Percentiles rank a stretch among this genome's conserved stretches.
phyloP scores from a whole-genome alignment of 2,113 vertebrate genomes.

The Nansenia antarctica region DNA sequence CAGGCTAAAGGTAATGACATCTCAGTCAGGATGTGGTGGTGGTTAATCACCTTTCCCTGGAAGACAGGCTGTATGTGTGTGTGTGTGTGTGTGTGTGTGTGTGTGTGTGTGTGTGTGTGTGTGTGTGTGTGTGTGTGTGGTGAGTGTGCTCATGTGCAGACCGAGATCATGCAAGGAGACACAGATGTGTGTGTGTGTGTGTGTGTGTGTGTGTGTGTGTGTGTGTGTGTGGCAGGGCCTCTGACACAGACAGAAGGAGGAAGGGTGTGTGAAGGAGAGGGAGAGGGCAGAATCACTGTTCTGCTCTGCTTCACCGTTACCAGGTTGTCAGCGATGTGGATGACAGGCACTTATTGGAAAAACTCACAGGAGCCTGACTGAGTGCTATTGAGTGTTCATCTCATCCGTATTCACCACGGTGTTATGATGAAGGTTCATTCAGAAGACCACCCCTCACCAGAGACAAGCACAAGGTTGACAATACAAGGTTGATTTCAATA shows the following conservation, averaged over 20 bases:
- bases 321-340: conserved; percentile 39
- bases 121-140: neutral
- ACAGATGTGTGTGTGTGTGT: neutral
- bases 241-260: conserved; percentile 32
- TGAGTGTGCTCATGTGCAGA: neutral
- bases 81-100: neutral
- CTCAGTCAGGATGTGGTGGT: conserved; percentile 49
- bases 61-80: conserved; percentile 14
- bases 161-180: too few species aligned
- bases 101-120: neutral
- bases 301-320: conserved; percentile 54
- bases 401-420: conserved; percentile 52
- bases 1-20: conserved; percentile 48
- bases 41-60: conserved; percentile 49
- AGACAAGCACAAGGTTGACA: conserved; percentile 3
- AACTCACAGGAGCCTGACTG: conserved; percentile 29
- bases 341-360: conserved; percentile 40
- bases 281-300: conserved; percentile 35
- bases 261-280: conserved; percentile 28
- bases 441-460: neutral
- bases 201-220: neutral
- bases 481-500: neutral
- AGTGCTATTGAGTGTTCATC: conserved; percentile 20
- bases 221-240: neutral
- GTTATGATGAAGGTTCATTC: conserved; percentile 35